phyloP scores from a whole-genome alignment of 2,888 invertebrate genomes.

The Tuta absoluta region DNA sequence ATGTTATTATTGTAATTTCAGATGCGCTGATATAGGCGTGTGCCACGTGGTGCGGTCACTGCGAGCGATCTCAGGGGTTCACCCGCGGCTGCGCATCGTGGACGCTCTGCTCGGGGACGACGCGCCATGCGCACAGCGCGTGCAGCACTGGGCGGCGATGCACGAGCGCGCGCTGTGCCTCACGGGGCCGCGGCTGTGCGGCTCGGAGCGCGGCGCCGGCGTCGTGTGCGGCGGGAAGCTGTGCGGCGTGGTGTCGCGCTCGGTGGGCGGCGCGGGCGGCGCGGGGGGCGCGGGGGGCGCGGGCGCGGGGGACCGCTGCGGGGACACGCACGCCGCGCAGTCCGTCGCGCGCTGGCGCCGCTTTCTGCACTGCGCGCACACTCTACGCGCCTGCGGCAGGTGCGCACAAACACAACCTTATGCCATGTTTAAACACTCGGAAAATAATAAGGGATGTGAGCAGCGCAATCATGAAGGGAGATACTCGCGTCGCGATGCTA shows the following conservation, averaged over 20 bases:
- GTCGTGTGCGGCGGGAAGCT: constrained; percentile 66
- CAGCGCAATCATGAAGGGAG: too few species aligned
- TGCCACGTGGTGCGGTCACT: constrained; percentile 36
- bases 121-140: constrained; percentile 43
- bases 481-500: too few species aligned
- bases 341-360: constrained; percentile 56
- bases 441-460: too few species aligned
- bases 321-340: constrained; percentile 50
- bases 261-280: constrained; percentile 31
- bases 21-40: constrained; percentile 35
- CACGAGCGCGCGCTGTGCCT: constrained; percentile 54
- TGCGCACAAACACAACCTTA: neutral
- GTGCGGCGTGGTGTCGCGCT: constrained; percentile 61
- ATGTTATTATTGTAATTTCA: neutral
- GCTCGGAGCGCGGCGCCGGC: constrained; percentile 64
- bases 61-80: constrained; percentile 44
- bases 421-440: too few species aligned
- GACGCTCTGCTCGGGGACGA: constrained; percentile 34
- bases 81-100: constrained; percentile 40
- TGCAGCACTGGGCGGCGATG: constrained; percentile 47
- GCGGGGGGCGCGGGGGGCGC: constrained; percentile 24
- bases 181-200: constrained; percentile 54
- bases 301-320: constrained; percentile 15
- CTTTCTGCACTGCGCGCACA: constrained; percentile 67
- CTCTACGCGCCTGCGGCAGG: constrained; percentile 44